phyloP scores from a whole-genome alignment of 37 sponge, comb jelly and placozoan genomes.

The Diacarnus erythraeanus region DNA sequence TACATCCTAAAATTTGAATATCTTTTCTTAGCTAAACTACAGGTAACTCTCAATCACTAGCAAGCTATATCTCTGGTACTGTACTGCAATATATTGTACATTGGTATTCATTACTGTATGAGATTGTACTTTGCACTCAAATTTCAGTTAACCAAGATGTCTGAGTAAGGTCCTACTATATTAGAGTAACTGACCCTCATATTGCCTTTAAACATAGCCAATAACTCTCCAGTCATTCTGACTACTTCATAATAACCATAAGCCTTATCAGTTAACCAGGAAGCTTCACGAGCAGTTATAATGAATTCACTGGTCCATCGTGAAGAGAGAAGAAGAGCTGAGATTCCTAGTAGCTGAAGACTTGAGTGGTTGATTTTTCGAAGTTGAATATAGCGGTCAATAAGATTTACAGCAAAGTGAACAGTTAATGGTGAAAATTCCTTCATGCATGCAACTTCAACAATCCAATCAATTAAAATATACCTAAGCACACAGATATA shows the following conservation, averaged over 20 bases:
- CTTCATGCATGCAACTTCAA: conserved; percentile 86
- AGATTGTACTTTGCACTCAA: not conserved
- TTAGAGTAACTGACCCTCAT: conserved; percentile 56
- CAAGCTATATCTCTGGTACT: too few relatives aligned
- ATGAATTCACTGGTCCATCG: conserved; percentile 32
- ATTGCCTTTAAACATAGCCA: conserved; percentile 56
- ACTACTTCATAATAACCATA: conserved; percentile 84
- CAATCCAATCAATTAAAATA: conserved; percentile 88
- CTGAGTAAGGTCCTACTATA: too few relatives aligned
- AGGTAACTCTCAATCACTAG: too few relatives aligned
- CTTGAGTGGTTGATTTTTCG: conserved; percentile 27
- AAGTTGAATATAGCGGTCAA: conserved; percentile 65
- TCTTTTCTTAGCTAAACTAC: not conserved
- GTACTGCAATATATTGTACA: too few relatives aligned
- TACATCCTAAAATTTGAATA: not conserved
- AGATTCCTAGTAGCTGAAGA: conserved; percentile 80
- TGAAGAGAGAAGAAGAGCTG: conserved; percentile 71
- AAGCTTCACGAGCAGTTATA: conserved; percentile 73
- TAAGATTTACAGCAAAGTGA: conserved; percentile 65
- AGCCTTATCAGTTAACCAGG: conserved; percentile 86
- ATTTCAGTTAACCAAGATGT: not conserved
- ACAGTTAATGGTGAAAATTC: conserved; percentile 49
- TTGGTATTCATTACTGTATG: too few relatives aligned
- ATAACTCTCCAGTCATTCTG: conserved; percentile 77
- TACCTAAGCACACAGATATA: too few relatives aligned